Base-by-base conservation (phyloP, 1,140 invertebrate species). In the Thereuonema tuberculata region DNA sequence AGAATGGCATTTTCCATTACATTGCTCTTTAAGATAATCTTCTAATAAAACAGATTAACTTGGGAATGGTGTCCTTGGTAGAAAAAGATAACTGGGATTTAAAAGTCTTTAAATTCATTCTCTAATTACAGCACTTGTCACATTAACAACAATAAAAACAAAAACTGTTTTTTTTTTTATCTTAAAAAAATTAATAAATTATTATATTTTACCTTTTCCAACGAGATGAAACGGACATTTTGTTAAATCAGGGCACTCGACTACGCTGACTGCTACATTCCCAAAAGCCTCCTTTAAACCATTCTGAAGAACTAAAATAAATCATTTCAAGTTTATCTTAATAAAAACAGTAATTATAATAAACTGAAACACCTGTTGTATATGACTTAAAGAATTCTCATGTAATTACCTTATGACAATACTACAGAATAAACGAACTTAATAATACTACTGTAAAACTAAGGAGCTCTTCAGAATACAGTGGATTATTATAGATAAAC, bases 231-330 rank as follows among this genome's bases (percentile, higher is more conserved):
- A 95, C 1, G 89, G 89, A 43, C 80, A 63, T 69, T 84, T 68
- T 5, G 78, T 85, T 52, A 95, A 76, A 75, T 95, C 83, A 1
- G 92, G 92, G 71, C 89, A 91, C 43, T 89, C 82, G 14, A 85
- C 84, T 15, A 90, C 80, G 28, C 81, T 76, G 0, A 93, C 86
- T 26, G 70, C 66, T 20, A 84, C 85, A 29, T 82, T 72, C 27
- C 73, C 75, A 76, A 93, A 96, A 65, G 86, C 85, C 58, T 74
- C 72, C 2, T 65, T 68, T 24, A 95, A 71, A 0, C 84, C 86
- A 62, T 77, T 46, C 25, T 43, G 15, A 9, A 57, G 23, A 43
- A 57, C 55, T 57, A n/a, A n/a, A n/a, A n/a, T n/a, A n/a, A n/a
- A n/a, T n/a, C n/a, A n/a, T n/a, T n/a, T n/a, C n/a, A n/a, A n/a